phyloP scores from a whole-genome alignment of 2,113 vertebrate genomes.

The Hoplias malabaricus region DNA sequence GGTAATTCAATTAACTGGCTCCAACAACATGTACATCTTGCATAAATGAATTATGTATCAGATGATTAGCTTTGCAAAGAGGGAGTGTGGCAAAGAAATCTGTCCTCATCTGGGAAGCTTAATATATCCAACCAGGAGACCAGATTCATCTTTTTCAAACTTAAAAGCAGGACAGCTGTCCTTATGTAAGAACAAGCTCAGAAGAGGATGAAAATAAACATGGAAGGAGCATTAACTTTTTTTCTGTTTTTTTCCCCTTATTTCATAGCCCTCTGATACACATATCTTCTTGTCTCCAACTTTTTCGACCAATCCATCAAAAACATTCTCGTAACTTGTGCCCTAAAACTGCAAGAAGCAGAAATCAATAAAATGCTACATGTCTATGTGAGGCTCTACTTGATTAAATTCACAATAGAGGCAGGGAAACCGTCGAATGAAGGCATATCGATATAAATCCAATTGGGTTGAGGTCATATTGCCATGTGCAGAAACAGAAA shows the following conservation, averaged over 20 bases:
- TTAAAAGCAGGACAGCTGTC: neutral
- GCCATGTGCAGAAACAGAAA: constrained; percentile 14
- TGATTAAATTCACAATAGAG: constrained; percentile 31
- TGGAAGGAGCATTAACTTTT: neutral
- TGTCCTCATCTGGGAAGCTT: constrained; percentile 13
- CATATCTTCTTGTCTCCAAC: neutral
- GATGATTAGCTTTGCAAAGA: constrained; percentile 18
- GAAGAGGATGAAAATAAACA: neutral
- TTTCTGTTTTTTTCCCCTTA: neutral
- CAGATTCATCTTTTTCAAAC: neutral
- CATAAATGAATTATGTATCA: constrained; percentile 39
- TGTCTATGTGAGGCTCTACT: neutral
- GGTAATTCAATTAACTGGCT: constrained; percentile 33
- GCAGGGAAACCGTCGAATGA: neutral
- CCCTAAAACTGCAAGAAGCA: constrained; percentile 4
- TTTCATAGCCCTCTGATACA: neutral
- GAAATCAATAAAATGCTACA: constrained; percentile 24
- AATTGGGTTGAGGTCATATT: neutral
- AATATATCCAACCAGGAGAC: constrained; percentile 24
- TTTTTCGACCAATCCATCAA: neutral
- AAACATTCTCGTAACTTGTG: neutral
- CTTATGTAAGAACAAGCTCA: constrained; percentile 11
- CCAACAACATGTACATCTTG: constrained; percentile 36
- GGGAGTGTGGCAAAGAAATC: constrained; percentile 17
- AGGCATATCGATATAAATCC: constrained; percentile 4